These are phyloP conservation scores for Microcebus ravelobensis DNA, from an alignment of 2,113 vertebrate genomes.

Conservation along the genomic window DNA sequence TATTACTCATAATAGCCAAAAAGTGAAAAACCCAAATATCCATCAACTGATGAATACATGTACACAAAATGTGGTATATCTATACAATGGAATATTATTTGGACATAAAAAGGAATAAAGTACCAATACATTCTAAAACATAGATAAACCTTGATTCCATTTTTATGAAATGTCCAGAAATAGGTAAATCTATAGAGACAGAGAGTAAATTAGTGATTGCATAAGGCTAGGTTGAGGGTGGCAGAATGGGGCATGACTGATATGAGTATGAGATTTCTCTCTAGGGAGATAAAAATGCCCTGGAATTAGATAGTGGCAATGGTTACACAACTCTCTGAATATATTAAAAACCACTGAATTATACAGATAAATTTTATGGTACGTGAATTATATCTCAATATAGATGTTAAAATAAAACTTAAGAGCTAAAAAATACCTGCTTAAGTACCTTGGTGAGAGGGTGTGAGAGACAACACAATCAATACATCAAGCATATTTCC, in stretches of 20 bases:
- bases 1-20: not conserved
- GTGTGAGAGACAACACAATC: not conserved
- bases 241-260: not conserved
- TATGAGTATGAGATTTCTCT: not conserved
- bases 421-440: not conserved
- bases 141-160: not conserved
- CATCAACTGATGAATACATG: not conserved
- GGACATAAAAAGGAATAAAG: slow-evolving; percentile 2
- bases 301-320: not conserved
- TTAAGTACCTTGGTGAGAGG: not conserved
- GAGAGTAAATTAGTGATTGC: not conserved
- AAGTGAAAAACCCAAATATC: not conserved
- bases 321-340: not conserved
- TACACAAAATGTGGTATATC: not conserved
- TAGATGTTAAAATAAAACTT: not conserved
- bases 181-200: not conserved
- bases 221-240: not conserved
- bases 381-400: not conserved
- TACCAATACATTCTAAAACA: not conserved
- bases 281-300: not conserved
- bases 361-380: not conserved
- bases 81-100: not conserved
- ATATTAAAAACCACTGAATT: not conserved
- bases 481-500: not conserved
- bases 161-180: slow-evolving; percentile 2